Percentiles rank a stretch among this genome's conserved stretches.
Evolutionary conservation across 2,888 invertebrate genomes (phyloP).

Genomic region (Drosophila recens): DNA sequence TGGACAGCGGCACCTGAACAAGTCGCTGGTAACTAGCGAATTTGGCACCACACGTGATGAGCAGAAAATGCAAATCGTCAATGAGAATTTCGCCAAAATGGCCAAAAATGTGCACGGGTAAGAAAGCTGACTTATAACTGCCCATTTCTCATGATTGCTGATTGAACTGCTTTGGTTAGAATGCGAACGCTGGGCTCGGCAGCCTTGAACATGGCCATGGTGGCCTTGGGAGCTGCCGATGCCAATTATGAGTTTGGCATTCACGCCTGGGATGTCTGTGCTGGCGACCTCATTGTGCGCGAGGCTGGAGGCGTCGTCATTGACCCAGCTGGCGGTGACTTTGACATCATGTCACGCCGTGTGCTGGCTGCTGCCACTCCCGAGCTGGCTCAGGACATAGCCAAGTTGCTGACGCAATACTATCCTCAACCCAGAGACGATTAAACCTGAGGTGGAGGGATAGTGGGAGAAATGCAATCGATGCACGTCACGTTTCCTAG

Average conservation of each 20-base stretch:
- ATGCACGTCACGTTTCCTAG: background rate
- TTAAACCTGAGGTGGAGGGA: constrained; percentile 30
- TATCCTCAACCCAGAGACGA: constrained; percentile 91
- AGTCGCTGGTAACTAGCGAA: constrained; percentile 91
- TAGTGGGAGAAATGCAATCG: background rate
- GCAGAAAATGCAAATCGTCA: constrained; percentile 88
- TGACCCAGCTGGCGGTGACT: constrained; percentile 93
- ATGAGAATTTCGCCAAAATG: constrained; percentile 89
- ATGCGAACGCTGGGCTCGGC: constrained; percentile 95
- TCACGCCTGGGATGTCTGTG: constrained; percentile 97
- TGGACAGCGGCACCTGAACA: constrained; percentile 88
- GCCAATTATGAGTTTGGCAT: constrained; percentile 96
- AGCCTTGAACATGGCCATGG: constrained; percentile 97
- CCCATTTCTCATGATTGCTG: background rate
- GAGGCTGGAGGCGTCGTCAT: constrained; percentile 97
- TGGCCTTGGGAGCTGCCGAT: constrained; percentile 95
- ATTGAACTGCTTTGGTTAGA: constrained; percentile 85
- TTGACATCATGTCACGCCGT: constrained; percentile 93
- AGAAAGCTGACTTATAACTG: constrained; percentile 2
- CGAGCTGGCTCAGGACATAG: constrained; percentile 90
- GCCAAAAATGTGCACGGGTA: constrained; percentile 91
- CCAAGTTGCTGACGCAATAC: constrained; percentile 88
- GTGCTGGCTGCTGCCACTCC: constrained; percentile 91
- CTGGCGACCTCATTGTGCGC: constrained; percentile 94
- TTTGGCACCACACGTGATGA: constrained; percentile 91